Base-by-base conservation (phyloP, 2,797 vertebrate genomes). In the Gymnoscopelus braueri region DNA sequence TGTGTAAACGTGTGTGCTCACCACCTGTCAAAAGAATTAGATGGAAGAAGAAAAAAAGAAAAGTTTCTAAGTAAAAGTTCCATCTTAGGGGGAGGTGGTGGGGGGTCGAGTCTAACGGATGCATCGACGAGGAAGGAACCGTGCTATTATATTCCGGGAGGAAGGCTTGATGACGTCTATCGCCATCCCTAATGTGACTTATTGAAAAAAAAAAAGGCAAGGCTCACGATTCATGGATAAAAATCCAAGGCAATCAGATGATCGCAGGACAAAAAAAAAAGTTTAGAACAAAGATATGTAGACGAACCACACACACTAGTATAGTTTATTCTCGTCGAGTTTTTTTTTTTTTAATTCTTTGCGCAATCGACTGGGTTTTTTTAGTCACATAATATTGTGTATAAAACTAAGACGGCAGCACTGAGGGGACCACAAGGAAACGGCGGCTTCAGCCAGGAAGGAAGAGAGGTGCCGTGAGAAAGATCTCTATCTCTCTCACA, bases 111-210 rank as follows among this genome's bases (percentile, higher is more conserved):
- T 95, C 91, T 93, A 95, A 95, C 94, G 93, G 94, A 94, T 95
- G 95, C 94, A 94, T 95, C 91, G 93, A 94, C 87, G 94, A 95
- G 94, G 95, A 95, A 96, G 94, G 91, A 95, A 95, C 94, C 94
- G 94, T 95, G 95, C 95, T 94, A 94, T 94, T 94, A 94, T 95
- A 96, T 96, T 97, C 96, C 97, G 95, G 96, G 95, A 98, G 97
- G 96, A 96, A 96, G 92, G 91, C 84, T 93, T 96, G 96, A 96
- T 98, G 97, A 99, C 98, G 97, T 99, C 96, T 96, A 93, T 96
- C 94, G 91, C 7, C 96, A 96, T 97, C 94, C 95, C 97, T 98
- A 97, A 94, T 96, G 96, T 96, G 97, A 97, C 95, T 94, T 94
- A 90, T 91, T 90, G 88, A 86, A 88, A 87, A 90, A 87, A 87